Base-by-base conservation (phyloP, 2,797 vertebrate genomes). In the Thaleichthys pacificus region DNA sequence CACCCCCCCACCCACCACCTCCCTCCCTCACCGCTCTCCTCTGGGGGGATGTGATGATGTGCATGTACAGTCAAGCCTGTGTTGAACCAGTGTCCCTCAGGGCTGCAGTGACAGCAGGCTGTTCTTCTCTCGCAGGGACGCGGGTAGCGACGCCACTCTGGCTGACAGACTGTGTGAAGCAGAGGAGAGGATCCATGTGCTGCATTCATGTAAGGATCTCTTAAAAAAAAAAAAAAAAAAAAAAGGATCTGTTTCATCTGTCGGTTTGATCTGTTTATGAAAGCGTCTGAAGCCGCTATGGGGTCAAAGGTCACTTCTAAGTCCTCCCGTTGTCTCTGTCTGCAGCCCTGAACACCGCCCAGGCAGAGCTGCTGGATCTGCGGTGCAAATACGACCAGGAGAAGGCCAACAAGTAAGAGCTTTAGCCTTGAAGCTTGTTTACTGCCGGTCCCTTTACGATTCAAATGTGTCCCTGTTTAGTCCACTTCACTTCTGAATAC, bases 171-270 rank as follows among this genome's bases (percentile, higher is more conserved):
- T 98, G 81, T 94, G 93, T 80, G 95, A 97, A 88, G 96, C 97
- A 47, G 94, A 99, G 87, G 95, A 96, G 89, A 97, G 96, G 91
- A 98, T 97, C 93, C 96, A 94, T 88, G 93, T 96, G 80, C 93
- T 99, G 75, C 96, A 97, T 67, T 94, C 97, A 92, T 97, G 97
- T 99, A 89, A 91, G 91, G 54, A 66, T 24, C 7, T 28, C 12
- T 4, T 4, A 49, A 49, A 49, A 49, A 49, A 49, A 49, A 49
- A 49, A 49, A 49, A 49, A 49, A 49, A 49, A 49, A 24, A 24
- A 24, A 24, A 89, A 91, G 91, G 54, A 49, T 14, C 42, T 3
- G 42, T 14, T 47, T 14, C 42, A 14, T 14, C 42, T 47, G 42
- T 47, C 42, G 3, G 42, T 47, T 8, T 24, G 58, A 22, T 14